Base-by-base conservation (phyloP, 2,113 vertebrate species). In the Cavia aperea region DNA sequence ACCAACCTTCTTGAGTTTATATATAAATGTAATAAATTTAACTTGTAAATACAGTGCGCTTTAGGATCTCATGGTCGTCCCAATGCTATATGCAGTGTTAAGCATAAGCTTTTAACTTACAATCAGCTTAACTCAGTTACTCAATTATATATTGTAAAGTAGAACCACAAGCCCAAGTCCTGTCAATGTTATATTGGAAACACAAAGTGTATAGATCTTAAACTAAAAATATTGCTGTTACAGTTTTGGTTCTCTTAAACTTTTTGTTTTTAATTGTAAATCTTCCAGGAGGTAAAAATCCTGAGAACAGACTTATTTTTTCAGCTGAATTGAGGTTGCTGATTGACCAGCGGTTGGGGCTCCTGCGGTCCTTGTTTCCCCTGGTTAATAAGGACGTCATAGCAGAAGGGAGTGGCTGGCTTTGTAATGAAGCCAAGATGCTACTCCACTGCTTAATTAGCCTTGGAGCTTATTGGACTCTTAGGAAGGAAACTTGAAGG, bases 141-240 rank as follows among this genome's bases (percentile, higher is more conserved):
- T 91, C 81, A 87, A 81, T 87, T 92, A 60, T 78, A 36, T 21
- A 54, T 58, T 95, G 95, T 85, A 93, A 92, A 75, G 89, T 72
- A 87, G 68, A 94, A 68, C 43, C 91, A 87, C 77, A 84, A 60
- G 39, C 60, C 58, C 43, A 5, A 39, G 89, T 90, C 66, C 65
- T 81, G 10, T 65, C 91, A 90, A 70, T 86, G 91, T 75, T 93
- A 49, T n/a, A 84, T 23, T 83, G 93, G 46, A 88, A 73, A 65
- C n/a, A 60, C 24, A 63, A 90, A 86, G 33, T 39, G 62, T 31
- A 6, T 43, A 85, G 65, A 88, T 58, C 70, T 90, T 87, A 84
- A 93, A 60, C 81, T 87, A 75, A 93, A 88, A 81, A 66, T 65
- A 58, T 29, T 79, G 65, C 43, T 39, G 26, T 90, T 75, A 68